Base-by-base conservation (phyloP, 2,888 invertebrate species). In the Phoenoteleia sp. region DNA sequence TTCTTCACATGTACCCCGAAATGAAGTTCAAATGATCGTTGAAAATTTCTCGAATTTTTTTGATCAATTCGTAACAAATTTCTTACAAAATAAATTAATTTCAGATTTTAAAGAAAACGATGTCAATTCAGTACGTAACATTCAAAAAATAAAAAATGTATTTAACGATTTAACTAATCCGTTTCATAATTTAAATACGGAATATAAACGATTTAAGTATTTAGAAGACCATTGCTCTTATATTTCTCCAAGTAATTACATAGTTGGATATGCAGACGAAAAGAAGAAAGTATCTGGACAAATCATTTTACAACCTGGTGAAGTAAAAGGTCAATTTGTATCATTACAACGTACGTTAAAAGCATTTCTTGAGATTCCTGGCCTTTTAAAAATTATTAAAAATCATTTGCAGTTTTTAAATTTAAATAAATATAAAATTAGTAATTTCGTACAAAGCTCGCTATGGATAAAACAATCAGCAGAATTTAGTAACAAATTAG, bases 361-460 rank as follows among this genome's bases (percentile, higher is more conserved):
- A 56, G 3, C 15, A 56, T 29, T 56, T 27, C 11, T 56, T 7
- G 54, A 56, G 17, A 56, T 56, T 15, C 29, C 45, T 15, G 45
- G 45, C 11, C 17, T 19, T 6, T 64, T 64, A 25, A 42, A 27
- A 13, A 36, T 27, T 27, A 45, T 64, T 7, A 64, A 64, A 64
- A 64, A n/a, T 17, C 17, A 56, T 29, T 9, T 56, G 2, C 7
- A 29, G 3, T 25, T 25, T 0, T 29, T 56, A 56, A n/a, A 56
- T 6, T 29, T 15, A 1, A 29, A 27, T 17, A 27, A n/a, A 29
- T 15, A 3, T 56, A 56, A 3, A 21, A 9, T 56, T 29, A 29
- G 2, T 17, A 82, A 82, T 66, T 77, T 82, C 36, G 17, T 77
- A n/a, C 82, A 77, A 52, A 21, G 45, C 2, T 27, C 25, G 13